Conservation (phyloP, 2,888 invertebrate species). For the Crossocerus cetratus region DNA sequence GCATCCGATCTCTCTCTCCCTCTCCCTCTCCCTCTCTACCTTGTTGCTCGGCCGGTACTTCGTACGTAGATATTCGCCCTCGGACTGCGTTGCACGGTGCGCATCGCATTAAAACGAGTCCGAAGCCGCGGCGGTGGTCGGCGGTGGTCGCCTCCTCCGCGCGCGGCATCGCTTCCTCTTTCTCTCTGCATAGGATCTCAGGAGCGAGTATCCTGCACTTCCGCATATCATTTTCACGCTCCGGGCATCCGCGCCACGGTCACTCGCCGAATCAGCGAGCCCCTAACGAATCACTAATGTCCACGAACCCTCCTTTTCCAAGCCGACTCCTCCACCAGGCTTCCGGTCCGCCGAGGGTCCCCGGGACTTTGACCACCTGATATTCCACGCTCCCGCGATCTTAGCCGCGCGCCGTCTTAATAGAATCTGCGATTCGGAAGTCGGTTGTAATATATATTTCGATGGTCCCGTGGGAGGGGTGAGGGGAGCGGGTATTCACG, state of each 20-base stretch:
- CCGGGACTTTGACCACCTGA: too few relatives aligned
- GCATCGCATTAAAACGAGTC: constrained; percentile 50
- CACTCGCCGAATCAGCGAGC: constrained; percentile 14
- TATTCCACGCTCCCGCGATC: too few relatives aligned
- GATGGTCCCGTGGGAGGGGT: constrained; percentile 18
- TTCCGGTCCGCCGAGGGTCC: neutral
- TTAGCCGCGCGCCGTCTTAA: neutral
- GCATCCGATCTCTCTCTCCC: constrained; percentile 39
- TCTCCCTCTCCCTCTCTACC: too few relatives aligned
- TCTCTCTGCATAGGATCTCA: constrained; percentile 8
- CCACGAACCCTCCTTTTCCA: neutral
- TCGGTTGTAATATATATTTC: too few relatives aligned
- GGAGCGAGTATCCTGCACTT: constrained; percentile 17
- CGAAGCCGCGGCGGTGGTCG: constrained; percentile 27
- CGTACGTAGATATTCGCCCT: constrained; percentile 6
- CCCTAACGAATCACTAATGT: constrained; percentile 17
- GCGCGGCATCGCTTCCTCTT: constrained; percentile 9
- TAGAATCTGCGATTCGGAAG: neutral
- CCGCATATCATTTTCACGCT: constrained; percentile 43
- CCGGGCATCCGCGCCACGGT: constrained; percentile 4
- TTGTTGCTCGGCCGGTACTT: too few relatives aligned
- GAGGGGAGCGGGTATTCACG: constrained; percentile 33
- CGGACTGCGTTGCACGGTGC: constrained; percentile 33
- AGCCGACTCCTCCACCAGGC: neutral
- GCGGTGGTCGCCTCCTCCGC: constrained; percentile 28